Percentiles rank a stretch among this genome's conserved stretches.
Conservation (phyloP, 2,797 vertebrate species). For the Coendou prehensilis region DNA sequence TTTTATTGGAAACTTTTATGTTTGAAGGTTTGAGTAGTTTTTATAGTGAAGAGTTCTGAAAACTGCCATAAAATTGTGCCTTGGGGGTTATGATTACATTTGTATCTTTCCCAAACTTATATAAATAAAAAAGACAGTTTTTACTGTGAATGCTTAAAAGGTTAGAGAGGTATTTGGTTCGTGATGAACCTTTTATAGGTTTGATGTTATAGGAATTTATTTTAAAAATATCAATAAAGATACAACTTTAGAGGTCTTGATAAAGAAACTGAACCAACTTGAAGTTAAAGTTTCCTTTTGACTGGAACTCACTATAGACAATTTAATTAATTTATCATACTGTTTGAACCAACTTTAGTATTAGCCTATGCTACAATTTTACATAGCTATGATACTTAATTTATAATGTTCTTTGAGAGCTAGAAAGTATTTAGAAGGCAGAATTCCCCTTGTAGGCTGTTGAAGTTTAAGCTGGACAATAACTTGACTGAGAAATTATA, state of each 20-base stretch:
- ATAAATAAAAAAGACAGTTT: constrained; percentile 93
- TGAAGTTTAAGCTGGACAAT: neutral
- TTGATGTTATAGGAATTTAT: constrained; percentile 89
- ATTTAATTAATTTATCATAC: constrained; percentile 65
- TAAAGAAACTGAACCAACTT: constrained; percentile 83
- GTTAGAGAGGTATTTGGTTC: constrained; percentile 90
- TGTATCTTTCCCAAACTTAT: constrained; percentile 91
- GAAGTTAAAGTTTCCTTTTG: constrained; percentile 54
- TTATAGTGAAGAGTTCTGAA: constrained; percentile 90
- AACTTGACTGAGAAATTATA: neutral
- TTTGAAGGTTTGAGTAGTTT: constrained; percentile 89
- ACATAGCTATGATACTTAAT: neutral
- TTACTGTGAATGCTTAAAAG: constrained; percentile 92
- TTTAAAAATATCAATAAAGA: constrained; percentile 89
- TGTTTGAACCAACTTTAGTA: constrained; percentile 28
- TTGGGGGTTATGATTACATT: constrained; percentile 91
- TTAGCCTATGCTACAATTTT: constrained; percentile 50
- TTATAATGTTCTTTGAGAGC: constrained; percentile 42
- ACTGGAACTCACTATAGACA: constrained; percentile 59
- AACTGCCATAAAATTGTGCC: constrained; percentile 91
- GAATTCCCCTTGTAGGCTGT: neutral
- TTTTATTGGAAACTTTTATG: constrained; percentile 92
- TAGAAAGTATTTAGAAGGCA: neutral
- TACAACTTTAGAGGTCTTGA: constrained; percentile 86
- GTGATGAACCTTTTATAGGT: constrained; percentile 90